Base-by-base conservation (phyloP, 1,140 invertebrate genomes). In the Drosophila azteca region DNA sequence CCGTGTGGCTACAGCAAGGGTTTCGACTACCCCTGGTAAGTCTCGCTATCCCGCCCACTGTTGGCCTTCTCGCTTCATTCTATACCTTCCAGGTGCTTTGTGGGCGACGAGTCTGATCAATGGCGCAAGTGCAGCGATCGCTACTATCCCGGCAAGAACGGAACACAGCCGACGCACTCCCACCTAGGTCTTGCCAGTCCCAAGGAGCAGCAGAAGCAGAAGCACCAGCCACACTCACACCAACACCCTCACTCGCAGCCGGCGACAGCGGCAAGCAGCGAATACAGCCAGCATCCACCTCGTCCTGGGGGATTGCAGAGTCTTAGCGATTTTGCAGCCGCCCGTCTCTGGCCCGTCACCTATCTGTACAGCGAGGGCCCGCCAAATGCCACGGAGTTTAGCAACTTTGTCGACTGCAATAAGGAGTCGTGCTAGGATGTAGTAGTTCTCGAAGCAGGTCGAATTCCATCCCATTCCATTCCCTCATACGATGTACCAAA, bases 91-190 rank as follows among this genome's bases (percentile, higher is more conserved):
- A 96, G 96, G 95, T 96, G 96, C 85, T 96, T 96, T 90, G 96
- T 97, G 3, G 96, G 96, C 48, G 93, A 94, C 8, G 92, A 92
- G 1, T 91, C 93, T 8, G 95, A 96, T 44, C 96, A 97, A 92
- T 97, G 96, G 96, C 93, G 96, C 22, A 96, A 96, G 20, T 97
- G 96, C 84, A 96, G 95, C 78, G 96, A 97, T 68, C 94, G 94
- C 35, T 96, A 97, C 83, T 96, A 94, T 79, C 96, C 96, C 0
- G 64, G 90, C 6, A 72, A 57, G 24, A 83, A 80, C n/a, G 35
- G 58, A 48, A 85, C 81, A 11, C 82, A 74, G 60, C 62, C 59
- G 17, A 79, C 65, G 29, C 79, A 88, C 81, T 85, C 74, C 1
- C 77, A 82, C 45, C 35, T 91, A 44, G 67, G 73, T 11, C 67